A percentile compares a stretch with the other conserved stretches of the same genome.
phyloP scores from a whole-genome alignment of 2,888 invertebrate genomes.

The Callyntrura sp. region DNA sequence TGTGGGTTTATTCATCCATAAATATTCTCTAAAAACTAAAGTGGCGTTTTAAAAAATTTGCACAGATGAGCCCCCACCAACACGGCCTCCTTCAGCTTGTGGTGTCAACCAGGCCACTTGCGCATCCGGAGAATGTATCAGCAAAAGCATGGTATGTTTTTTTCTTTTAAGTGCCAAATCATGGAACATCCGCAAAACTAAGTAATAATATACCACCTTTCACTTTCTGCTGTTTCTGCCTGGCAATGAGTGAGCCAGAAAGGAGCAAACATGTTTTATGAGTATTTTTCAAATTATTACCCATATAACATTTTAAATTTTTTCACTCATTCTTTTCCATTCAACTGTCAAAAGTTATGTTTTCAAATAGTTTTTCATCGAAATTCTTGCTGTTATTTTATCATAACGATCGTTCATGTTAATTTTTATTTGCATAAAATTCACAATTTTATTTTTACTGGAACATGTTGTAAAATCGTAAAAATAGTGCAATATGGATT shows the following conservation, averaged over 20 bases:
- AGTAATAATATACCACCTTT: too few species aligned
- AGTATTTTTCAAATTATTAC: too few species aligned
- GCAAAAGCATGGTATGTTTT: constrained; percentile 90
- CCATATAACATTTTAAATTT: too few species aligned
- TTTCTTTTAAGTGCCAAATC: too few species aligned
- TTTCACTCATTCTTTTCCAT: too few species aligned
- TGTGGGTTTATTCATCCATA: background rate
- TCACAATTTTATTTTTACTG: background rate
- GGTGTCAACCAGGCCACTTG: constrained; percentile 93
- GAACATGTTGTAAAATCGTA: background rate
- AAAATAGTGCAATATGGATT: background rate
- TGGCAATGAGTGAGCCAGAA: too few species aligned
- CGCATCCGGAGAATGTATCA: constrained; percentile 95
- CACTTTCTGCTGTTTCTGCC: too few species aligned
- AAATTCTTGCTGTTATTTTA: background rate
- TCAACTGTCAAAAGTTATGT: too few species aligned
- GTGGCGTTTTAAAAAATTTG: background rate
- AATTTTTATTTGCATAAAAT: background rate
- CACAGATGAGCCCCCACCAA: constrained; percentile 85
- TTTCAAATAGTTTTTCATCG: too few species aligned
- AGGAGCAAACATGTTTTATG: too few species aligned
- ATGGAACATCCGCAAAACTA: too few species aligned
- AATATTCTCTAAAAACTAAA: too few species aligned
- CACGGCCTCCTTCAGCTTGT: constrained; percentile 88
- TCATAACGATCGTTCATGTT: background rate